Evolutionary conservation across 2,888 invertebrate species (phyloP).

Genomic region (Lymantria dispar): DNA sequence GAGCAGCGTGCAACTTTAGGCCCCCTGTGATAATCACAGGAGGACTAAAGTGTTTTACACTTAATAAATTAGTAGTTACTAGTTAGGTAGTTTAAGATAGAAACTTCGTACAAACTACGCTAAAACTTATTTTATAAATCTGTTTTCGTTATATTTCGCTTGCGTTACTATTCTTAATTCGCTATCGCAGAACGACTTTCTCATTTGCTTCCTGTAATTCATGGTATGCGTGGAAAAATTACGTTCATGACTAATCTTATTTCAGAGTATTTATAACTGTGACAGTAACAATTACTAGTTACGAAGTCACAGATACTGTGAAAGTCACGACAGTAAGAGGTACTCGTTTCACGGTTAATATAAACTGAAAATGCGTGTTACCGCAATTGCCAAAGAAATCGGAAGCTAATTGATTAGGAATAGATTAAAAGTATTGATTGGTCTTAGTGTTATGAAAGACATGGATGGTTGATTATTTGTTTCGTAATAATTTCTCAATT

Average conservation of each 20-base stretch:
- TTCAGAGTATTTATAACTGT: background rate
- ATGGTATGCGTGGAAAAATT: background rate
- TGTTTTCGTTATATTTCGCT: too few species aligned
- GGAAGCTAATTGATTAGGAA: slow-evolving; percentile 2
- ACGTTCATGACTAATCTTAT: background rate
- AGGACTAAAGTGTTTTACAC: too few species aligned
- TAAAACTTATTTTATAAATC: too few species aligned
- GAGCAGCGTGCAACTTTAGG: too few species aligned
- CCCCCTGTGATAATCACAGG: too few species aligned
- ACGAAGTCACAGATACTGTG: slow-evolving; percentile 9
- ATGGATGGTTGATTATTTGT: background rate
- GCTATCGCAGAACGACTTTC: too few species aligned
- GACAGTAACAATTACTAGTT: slow-evolving; percentile 10
- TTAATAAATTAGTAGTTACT: too few species aligned
- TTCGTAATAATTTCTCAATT: background rate
- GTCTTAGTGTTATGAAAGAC: background rate
- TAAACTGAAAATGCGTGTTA: slow-evolving; percentile 6
- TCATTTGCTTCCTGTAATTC: background rate
- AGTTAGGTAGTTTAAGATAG: too few species aligned
- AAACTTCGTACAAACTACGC: too few species aligned
- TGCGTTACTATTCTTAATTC: too few species aligned
- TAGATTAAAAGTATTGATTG: background rate
- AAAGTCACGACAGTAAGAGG: slow-evolving; percentile 13
- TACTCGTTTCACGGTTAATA: slow-evolving; percentile 12
- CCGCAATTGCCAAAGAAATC: background rate